phyloP scores from a whole-genome alignment of 2,113 vertebrate genomes.

The Phaethornis superciliosus region DNA sequence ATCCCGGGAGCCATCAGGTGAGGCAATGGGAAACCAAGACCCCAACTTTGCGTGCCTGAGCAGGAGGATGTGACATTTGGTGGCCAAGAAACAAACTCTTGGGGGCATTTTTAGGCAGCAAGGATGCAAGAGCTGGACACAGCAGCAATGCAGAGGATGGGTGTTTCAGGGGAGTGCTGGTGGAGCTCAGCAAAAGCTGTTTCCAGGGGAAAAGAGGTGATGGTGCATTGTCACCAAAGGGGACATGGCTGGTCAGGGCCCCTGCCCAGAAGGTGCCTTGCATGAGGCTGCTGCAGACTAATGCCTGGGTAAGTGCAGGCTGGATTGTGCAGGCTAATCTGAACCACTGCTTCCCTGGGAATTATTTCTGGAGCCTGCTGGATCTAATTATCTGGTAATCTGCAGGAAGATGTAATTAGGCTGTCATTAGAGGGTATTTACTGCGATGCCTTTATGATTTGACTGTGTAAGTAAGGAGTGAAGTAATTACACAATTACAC shows the following conservation, averaged over 20 bases:
- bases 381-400: slow-evolving; percentile 73
- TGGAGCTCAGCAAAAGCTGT: not conserved
- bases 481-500: slow-evolving; percentile 64
- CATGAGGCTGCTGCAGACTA: not conserved
- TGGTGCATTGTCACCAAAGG: accelerated
- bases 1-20: accelerated
- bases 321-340: slow-evolving; percentile 57
- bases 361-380: slow-evolving; percentile 73
- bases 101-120: not conserved
- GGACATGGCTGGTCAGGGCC: accelerated
- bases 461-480: slow-evolving; percentile 63
- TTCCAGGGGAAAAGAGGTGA: not conserved
- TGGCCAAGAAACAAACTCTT: not conserved
- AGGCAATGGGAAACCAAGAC: not conserved
- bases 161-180: not conserved
- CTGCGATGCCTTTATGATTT: slow-evolving; percentile 67
- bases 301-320: not conserved
- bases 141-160: not conserved
- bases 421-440: slow-evolving; percentile 70
- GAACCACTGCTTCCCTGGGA: slow-evolving; percentile 54
- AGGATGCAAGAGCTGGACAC: not conserved
- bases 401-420: slow-evolving; percentile 75
- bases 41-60: accelerated
- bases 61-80: not conserved
- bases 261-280: not conserved